Conservation (phyloP, 2,888 invertebrate species). For the Seira sanloemensis region DNA sequence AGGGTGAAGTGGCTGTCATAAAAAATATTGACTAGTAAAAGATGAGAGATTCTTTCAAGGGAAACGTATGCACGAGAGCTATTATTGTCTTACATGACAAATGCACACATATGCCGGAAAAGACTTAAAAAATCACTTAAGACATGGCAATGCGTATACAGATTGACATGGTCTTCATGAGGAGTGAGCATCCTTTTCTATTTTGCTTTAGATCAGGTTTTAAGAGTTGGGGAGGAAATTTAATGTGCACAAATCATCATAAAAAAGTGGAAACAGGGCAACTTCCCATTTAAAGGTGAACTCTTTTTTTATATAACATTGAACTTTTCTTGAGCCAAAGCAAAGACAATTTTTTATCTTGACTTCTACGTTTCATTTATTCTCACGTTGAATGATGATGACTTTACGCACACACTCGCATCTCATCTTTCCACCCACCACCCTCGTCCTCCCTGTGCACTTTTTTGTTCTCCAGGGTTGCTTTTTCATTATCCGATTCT, state of each 20-base stretch:
- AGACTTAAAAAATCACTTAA: not conserved
- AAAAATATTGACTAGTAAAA: constrained; percentile 21
- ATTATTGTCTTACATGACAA: constrained; percentile 47
- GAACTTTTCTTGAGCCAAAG: not conserved
- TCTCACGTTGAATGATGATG: constrained; percentile 31
- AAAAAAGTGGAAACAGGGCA: no score
- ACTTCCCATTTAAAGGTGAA: no score
- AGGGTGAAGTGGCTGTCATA: not conserved
- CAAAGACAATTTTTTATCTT: constrained; percentile 39
- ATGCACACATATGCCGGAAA: constrained; percentile 41
- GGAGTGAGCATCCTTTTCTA: no score
- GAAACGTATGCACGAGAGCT: constrained; percentile 19
- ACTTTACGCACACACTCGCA: constrained; percentile 1
- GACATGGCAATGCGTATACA: no score
- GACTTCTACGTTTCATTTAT: constrained; percentile 57
- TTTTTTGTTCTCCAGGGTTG: constrained; percentile 50
- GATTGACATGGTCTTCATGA: no score
- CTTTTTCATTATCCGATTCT: constrained; percentile 51
- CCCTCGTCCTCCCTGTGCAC: not conserved
- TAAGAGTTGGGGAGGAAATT: no score
- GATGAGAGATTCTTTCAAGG: not conserved
- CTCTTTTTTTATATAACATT: no score
- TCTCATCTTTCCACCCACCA: constrained; percentile 15
- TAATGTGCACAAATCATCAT: no score
- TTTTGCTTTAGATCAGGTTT: no score